A percentile compares a stretch with the other conserved stretches of the same genome.
phyloP scores from a whole-genome alignment of 2,888 invertebrate species.

The Ornithoptera alexandrae region DNA sequence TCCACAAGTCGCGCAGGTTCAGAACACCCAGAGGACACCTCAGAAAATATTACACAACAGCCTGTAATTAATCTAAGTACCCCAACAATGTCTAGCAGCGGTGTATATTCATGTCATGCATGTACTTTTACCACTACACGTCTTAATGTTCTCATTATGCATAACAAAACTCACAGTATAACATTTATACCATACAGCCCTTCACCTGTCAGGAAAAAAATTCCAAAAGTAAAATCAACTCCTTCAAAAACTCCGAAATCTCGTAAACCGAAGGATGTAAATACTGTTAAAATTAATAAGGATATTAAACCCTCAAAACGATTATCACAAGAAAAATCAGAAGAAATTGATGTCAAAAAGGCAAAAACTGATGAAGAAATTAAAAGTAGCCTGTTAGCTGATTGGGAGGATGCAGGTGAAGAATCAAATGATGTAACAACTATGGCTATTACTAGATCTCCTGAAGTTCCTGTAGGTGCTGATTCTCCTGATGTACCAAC shows the following conservation, averaged over 20 bases:
- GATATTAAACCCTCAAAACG: conserved; percentile 66
- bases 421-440: conserved; percentile 61
- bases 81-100: conserved; percentile 53
- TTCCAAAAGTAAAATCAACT: conserved; percentile 49
- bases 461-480: conserved; percentile 59
- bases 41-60: conserved; percentile 36
- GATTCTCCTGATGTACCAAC: conserved; percentile 64
- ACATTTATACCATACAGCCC: conserved; percentile 73
- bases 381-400: conserved; percentile 85
- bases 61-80: conserved; percentile 39
- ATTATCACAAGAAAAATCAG: conserved; percentile 53
- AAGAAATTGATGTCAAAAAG: conserved; percentile 63
- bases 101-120: conserved; percentile 81
- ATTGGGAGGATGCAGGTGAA: conserved; percentile 85
- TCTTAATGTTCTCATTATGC: conserved; percentile 86
- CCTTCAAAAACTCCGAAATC: conserved; percentile 53
- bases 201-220: conserved; percentile 63
- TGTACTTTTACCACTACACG: conserved; percentile 84
- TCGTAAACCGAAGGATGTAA: conserved; percentile 60
- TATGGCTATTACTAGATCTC: conserved; percentile 53
- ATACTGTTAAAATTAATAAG: conserved; percentile 55
- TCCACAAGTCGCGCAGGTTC: conserved; percentile 53
- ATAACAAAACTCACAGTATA: conserved; percentile 84
- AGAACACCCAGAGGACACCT: conserved; percentile 40
- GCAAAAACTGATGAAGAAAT: conserved; percentile 82